Evolutionary conservation across 2,797 vertebrate species (phyloP), one percentile per base, ranked within the genome.

Genomic region (Halcyon smyrnensis): DNA sequence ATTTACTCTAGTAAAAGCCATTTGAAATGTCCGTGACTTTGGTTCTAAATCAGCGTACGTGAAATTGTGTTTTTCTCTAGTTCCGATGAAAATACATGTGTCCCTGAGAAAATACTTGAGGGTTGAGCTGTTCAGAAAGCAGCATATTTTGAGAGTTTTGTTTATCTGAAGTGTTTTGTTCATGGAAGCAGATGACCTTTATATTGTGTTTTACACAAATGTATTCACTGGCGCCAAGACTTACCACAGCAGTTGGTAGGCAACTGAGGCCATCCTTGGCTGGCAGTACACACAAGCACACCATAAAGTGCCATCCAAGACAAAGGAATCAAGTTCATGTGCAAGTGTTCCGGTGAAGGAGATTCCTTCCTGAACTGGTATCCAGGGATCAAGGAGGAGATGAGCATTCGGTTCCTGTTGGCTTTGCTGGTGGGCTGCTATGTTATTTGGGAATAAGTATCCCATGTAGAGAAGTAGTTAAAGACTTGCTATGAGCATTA

Each of bases 81-180:
- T 53, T 60, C 57, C 1, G 5, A 17, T 6, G 23, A 3, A 65
- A 39, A 36, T 19, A 4, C 5, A 5, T 27, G 23, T 0, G 0
- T 25, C 17, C 8, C 41, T 50, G 41, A 74, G 78, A 45, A 70
- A 84, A 71, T 24, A 27, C 11, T 28, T 15, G 25, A 28, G 11
- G 36, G 37, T 15, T 73, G 46, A 80, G 36, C 21, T 57, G 20
- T 37, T 62, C 41, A 17, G 39, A 43, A 74, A 59, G 25, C 23
- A 25, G 25, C 15, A 28, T 68, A 7, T 21, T 79, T 60, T 5
- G 7, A 37, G 39, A 60, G 19, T 30, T 56, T 56, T 18, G 21
- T 84, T 76, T 57, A 15, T 53, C 30, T 43, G 30, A 70, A 37
- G 12, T 0, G 1, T 82, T 82, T 60, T 50, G 81, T 12, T 21